These are phyloP conservation scores for Odontothrips loti DNA, from an alignment of 2,888 invertebrate species.

Conservation along the genomic window DNA sequence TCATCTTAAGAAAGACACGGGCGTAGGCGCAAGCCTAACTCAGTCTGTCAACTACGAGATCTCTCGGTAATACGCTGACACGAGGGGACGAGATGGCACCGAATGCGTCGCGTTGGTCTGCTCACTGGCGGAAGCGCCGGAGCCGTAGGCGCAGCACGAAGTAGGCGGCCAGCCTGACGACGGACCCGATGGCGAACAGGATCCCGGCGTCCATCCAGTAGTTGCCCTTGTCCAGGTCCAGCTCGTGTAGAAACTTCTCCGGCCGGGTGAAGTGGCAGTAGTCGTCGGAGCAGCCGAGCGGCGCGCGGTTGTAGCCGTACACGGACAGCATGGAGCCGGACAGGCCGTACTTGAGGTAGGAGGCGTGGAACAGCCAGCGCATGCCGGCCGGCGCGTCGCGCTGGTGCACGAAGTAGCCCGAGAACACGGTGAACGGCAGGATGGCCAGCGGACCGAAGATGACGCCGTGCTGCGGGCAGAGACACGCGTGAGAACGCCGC, in stretches of 20 bases:
- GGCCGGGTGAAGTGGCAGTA: conserved; percentile 74
- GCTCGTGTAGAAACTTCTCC: conserved; percentile 65
- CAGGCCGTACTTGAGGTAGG: conserved; percentile 84
- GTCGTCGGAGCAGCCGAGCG: conserved; percentile 66
- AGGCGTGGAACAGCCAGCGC: conserved; percentile 81
- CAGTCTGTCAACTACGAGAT: no score
- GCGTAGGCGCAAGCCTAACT: no score
- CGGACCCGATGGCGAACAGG: conserved; percentile 59
- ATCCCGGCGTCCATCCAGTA: conserved; percentile 64
- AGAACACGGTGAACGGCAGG: conserved; percentile 84
- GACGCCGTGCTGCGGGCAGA: conserved; percentile 71
- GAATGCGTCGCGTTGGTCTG: no score
- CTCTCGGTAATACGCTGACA: no score
- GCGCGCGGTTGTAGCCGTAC: conserved; percentile 73
- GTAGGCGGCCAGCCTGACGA: conserved; percentile 62
- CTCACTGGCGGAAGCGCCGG: not conserved
- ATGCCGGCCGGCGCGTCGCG: conserved; percentile 72
- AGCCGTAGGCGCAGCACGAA: conserved; percentile 38
- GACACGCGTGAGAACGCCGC: not conserved
- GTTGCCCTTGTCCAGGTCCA: conserved; percentile 64
- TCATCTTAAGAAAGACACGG: no score
- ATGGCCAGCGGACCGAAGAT: conserved; percentile 84
- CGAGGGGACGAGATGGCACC: no score
- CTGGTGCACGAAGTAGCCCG: conserved; percentile 86
- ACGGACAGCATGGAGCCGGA: conserved; percentile 77